These are phyloP conservation scores for Mesodorylaimus sp. DNA, from an alignment of 2,888 invertebrate species.

Conservation along the genomic window DNA sequence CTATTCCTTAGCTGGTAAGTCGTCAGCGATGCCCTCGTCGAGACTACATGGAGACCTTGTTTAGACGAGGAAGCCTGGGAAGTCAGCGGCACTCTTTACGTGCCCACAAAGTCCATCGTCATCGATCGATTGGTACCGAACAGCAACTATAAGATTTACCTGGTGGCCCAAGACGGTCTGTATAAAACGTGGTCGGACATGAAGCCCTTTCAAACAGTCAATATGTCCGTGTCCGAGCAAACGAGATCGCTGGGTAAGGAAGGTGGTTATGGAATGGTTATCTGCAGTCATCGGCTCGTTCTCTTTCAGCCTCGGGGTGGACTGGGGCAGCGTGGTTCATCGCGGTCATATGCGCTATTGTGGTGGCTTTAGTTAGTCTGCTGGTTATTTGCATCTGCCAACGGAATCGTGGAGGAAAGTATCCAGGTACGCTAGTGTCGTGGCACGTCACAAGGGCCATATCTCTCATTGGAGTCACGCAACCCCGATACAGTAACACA, in stretches of 20 bases:
- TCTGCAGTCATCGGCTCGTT: neutral
- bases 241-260: neutral
- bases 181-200: neutral
- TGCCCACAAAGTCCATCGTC: neutral
- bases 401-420: constrained; percentile 14
- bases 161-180: constrained; percentile 1
- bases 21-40: neutral
- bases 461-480: neutral
- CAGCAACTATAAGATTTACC: neutral
- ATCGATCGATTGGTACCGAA: neutral
- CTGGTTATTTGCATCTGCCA: constrained; percentile 23
- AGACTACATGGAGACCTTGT: constrained; percentile 2
- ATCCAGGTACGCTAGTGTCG: constrained; percentile 9
- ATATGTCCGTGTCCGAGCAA: neutral
- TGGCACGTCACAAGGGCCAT: too few relatives aligned
- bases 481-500: neutral
- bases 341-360: constrained; percentile 29
- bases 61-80: constrained; percentile 16
- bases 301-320: constrained; percentile 13
- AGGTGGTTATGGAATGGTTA: neutral
- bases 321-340: constrained; percentile 34
- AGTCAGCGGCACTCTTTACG: neutral
- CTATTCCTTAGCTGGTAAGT: constrained; percentile 38
- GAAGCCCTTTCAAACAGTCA: neutral
- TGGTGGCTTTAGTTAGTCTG: constrained; percentile 26